These are phyloP conservation scores for Margaritifera margaritifera DNA, from an alignment of 2,888 invertebrate genomes.

Conservation along the genomic window DNA sequence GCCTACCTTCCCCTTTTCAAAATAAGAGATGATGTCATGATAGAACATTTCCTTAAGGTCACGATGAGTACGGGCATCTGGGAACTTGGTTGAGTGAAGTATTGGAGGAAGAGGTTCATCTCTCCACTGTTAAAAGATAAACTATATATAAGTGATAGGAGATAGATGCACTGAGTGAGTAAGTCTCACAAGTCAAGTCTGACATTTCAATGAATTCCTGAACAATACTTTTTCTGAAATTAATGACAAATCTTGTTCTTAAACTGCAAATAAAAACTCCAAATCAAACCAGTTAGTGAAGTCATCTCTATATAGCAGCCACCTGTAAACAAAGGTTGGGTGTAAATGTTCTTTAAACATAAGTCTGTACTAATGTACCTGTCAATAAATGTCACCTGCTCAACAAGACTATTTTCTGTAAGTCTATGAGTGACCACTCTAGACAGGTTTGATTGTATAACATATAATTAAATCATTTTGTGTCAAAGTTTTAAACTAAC, in stretches of 20 bases:
- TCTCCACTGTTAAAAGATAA: slow-evolving; percentile 80
- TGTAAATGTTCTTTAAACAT: too few relatives aligned
- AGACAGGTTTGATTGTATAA: too few relatives aligned
- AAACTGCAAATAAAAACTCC: neutral
- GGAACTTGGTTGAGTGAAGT: slow-evolving; percentile 79
- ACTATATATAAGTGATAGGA: slow-evolving; percentile 3
- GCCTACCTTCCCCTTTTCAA: slow-evolving; percentile 80
- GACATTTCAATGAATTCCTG: neutral
- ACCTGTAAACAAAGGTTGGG: too few relatives aligned
- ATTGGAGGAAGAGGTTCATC: slow-evolving; percentile 81
- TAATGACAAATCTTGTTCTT: neutral
- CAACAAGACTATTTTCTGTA: too few relatives aligned
- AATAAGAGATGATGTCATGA: slow-evolving; percentile 82
- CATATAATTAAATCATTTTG: too few relatives aligned
- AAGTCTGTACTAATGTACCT: too few relatives aligned
- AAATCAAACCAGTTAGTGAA: neutral
- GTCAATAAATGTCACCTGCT: too few relatives aligned
- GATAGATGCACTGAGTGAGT: neutral
- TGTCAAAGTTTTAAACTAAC: too few relatives aligned
- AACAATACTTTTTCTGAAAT: neutral
- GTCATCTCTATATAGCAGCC: too few relatives aligned
- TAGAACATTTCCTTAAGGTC: slow-evolving; percentile 90
- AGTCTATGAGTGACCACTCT: too few relatives aligned
- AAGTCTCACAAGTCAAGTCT: neutral
- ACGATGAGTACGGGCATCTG: slow-evolving; percentile 84